Percentiles rank a stretch among this genome's conserved stretches.
Conservation (phyloP, 2,113 vertebrate species). For the Mobula hypostoma region DNA sequence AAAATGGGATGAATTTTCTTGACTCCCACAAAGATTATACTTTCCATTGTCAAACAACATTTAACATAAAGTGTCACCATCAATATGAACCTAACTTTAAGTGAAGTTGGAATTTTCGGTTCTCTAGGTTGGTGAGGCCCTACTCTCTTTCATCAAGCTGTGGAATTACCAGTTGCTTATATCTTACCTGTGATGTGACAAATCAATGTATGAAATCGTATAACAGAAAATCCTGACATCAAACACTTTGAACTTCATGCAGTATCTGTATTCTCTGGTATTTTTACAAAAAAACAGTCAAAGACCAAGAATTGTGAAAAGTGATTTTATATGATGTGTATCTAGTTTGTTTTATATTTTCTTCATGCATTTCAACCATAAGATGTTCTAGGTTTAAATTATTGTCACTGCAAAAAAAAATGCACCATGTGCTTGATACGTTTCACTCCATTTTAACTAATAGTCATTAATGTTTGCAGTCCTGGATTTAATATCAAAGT, state of each 20-base stretch:
- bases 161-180: neutral
- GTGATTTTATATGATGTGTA: neutral
- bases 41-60: neutral
- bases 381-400: slow-evolving; percentile 4
- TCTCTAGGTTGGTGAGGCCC: neutral
- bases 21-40: neutral
- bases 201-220: neutral
- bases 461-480: neutral
- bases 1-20: too few relatives aligned
- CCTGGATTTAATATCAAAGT: neutral
- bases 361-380: neutral
- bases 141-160: neutral
- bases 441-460: slow-evolving; percentile 3
- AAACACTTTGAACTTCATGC: neutral
- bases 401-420: slow-evolving; percentile 23
- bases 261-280: neutral
- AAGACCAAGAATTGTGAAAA: slow-evolving; percentile 10
- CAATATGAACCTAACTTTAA: neutral
- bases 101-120: neutral
- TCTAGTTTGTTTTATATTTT: neutral
- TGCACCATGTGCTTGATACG: neutral
- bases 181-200: neutral
- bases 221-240: neutral
- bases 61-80: too few relatives aligned
- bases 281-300: neutral